Percentiles rank a stretch among this genome's conserved stretches.
phyloP scores from a whole-genome alignment of 2,888 invertebrate genomes.

The Scaptomyza polygonia region DNA sequence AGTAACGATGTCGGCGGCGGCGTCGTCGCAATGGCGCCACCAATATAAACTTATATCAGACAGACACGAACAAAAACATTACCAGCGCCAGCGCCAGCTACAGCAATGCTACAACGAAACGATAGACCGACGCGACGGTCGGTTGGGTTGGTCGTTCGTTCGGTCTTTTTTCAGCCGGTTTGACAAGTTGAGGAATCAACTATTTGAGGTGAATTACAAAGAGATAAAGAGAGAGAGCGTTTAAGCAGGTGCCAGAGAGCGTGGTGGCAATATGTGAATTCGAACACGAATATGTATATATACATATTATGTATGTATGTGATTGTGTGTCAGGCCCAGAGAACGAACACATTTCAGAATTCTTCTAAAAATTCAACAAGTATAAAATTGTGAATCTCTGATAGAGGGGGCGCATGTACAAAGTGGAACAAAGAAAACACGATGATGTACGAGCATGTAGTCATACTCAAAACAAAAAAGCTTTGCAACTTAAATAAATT shows the following conservation, averaged over 20 bases:
- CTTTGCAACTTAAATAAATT: slow-evolving; percentile 13
- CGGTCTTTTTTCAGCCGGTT: slow-evolving; percentile 74
- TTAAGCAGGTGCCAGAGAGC: slow-evolving; percentile 59
- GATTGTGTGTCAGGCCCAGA: slow-evolving; percentile 9
- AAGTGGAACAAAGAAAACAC: slow-evolving; percentile 34
- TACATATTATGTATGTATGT: slow-evolving; percentile 8
- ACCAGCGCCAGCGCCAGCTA: slow-evolving; percentile 47
- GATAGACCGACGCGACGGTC: slow-evolving; percentile 60
- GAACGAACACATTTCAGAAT: slow-evolving; percentile 61
- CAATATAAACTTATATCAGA: slow-evolving; percentile 81
- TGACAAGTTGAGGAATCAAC: slow-evolving; percentile 80
- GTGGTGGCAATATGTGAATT: slow-evolving; percentile 5
- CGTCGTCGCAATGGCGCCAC: slow-evolving; percentile 84
- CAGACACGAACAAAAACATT: slow-evolving; percentile 61
- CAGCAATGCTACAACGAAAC: slow-evolving; percentile 42
- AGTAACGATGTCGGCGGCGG: slow-evolving; percentile 80
- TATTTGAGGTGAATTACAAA: slow-evolving; percentile 74
- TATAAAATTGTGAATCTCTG: slow-evolving; percentile 41
- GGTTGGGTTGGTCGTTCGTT: slow-evolving; percentile 58
- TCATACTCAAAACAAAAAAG: slow-evolving; percentile 3
- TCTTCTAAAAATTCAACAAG: slow-evolving; percentile 61
- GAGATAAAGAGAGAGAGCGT: slow-evolving; percentile 32
- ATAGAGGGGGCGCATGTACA: slow-evolving; percentile 17
- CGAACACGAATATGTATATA: slow-evolving; percentile 1
- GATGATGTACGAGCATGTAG: slow-evolving; percentile 25